Base-by-base conservation (phyloP, 1,140 invertebrate genomes). In the Leptonema lineaticorne region DNA sequence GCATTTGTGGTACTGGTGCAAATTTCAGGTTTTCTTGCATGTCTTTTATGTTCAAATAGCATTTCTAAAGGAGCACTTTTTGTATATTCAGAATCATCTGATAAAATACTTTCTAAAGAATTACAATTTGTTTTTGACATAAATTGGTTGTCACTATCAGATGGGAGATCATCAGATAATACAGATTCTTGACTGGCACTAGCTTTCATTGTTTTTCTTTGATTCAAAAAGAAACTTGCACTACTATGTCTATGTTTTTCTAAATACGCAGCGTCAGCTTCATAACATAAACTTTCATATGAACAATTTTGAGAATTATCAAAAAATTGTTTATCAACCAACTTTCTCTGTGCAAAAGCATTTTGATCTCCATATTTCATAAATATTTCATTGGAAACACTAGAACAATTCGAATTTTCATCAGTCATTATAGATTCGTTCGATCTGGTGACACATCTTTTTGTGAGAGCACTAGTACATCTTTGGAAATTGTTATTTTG, bases 91-190 rank as follows among this genome's bases (percentile, higher is more conserved):
- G 89, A 91, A 63, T 91, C 90, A 77, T 92, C 90, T 0, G 90
- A 92, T 2, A 92, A 75, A 29, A 93, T 87, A 72, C 90, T 92
- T 75, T 92, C 91, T 72, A 91, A 82, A 57, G 90, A 92, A 75
- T 90, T 88, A 74, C 89, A 90, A 48, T 86, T 82, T 2, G 81
- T 83, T 66, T 81, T 79, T 11, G 84, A 85, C 69, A 85, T 80
- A 28, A 76, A 77, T 18, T 85, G 85, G 72, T 86, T 83, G 37
- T 88, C 86, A 62, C 85, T 84, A 68, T 86, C 83, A 4, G 82
- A 75, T 50, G 80, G 83, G 74, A 86, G 82, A 67, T 88, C 88
- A 70, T 91, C 89, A 0, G 89, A 90, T 1, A 93, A 77, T 37
- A 93, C 82, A 14, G 90, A 92, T 74, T 92, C 90, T 75, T 92